phyloP scores from a whole-genome alignment of 2,113 vertebrate genomes.

The Corythornis vintsioides region DNA sequence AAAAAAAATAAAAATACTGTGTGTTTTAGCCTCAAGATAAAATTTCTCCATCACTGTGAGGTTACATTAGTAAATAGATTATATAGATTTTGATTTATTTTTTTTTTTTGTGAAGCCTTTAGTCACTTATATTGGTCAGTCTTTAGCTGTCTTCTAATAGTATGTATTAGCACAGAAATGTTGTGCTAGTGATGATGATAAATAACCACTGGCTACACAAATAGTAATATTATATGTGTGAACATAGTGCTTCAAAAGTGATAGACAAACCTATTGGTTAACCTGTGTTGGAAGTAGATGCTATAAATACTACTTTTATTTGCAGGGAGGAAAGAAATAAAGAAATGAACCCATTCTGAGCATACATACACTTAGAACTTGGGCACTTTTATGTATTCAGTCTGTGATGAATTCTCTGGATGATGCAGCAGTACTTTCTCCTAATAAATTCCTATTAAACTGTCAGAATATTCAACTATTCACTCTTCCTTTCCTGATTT shows the following conservation, averaged over 20 bases:
- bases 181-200: neutral
- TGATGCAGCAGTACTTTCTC: constrained; percentile 27
- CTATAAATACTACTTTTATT: neutral
- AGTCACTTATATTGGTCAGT: neutral
- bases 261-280: neutral
- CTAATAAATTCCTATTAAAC: constrained; percentile 54
- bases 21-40: neutral
- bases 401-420: constrained; percentile 48
- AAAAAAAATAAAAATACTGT: neutral
- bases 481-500: constrained; percentile 15
- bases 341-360: neutral
- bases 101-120: neutral
- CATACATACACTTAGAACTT: neutral
- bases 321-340: neutral
- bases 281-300: neutral
- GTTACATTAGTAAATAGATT: neutral
- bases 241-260: neutral
- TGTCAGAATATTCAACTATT: constrained; percentile 30
- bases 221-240: neutral
- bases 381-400: neutral
- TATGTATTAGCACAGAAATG: neutral
- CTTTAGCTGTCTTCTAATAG: neutral
- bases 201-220: neutral
- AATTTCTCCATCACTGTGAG: neutral
- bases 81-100: neutral